Conservation (phyloP, 2,113 vertebrate species). For the Nyctereutes procyonoides region DNA sequence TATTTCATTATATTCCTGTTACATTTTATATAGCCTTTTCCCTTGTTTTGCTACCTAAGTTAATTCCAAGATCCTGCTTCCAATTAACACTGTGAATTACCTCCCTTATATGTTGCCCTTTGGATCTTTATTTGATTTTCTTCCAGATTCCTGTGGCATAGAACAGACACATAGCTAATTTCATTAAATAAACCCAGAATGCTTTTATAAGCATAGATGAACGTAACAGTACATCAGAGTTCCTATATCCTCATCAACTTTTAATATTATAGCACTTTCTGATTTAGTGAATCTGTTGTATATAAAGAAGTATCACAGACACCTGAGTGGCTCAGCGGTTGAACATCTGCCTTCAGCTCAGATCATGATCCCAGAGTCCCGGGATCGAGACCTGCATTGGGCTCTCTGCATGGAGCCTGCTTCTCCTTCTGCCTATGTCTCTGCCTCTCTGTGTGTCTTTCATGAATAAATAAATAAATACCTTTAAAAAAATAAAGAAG, state of each 20-base stretch:
- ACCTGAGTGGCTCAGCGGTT: too few species aligned
- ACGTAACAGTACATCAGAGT: neutral
- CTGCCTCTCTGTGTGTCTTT: too few species aligned
- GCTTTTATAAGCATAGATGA: neutral
- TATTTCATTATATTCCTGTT: neutral
- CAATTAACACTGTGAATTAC: neutral
- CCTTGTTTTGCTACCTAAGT: neutral
- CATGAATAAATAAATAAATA: too few species aligned
- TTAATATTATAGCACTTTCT: neutral
- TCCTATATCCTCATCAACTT: neutral
- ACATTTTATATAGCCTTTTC: neutral
- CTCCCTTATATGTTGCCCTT: neutral
- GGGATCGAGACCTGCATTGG: too few species aligned
- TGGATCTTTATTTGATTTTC: neutral
- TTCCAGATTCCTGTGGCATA: neutral
- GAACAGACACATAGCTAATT: neutral
- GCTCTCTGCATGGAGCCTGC: too few species aligned
- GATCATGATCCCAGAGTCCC: too few species aligned
- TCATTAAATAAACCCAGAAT: neutral
- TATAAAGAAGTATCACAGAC: neutral
- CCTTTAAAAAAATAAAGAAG: neutral
- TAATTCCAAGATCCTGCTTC: neutral
- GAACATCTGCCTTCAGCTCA: too few species aligned
- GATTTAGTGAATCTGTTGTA: neutral
- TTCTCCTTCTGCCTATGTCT: too few species aligned